These are phyloP conservation scores for Drosophila ambigua DNA, from an alignment of 1,140 invertebrate genomes.

Conservation along the genomic window DNA sequence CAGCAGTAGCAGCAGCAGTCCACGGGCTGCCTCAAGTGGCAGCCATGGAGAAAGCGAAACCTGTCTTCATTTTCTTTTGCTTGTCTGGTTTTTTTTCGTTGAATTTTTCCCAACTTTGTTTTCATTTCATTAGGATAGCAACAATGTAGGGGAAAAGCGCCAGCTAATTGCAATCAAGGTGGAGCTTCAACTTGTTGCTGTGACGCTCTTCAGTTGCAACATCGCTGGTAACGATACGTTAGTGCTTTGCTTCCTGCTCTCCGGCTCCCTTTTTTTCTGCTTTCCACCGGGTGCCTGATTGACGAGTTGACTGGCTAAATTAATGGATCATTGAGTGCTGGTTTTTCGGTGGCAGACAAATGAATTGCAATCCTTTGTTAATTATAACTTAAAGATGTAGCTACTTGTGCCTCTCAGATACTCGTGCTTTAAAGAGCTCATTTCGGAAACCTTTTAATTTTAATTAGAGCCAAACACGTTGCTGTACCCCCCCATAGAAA, in stretches of 20 bases:
- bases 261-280: slow-evolving; percentile 3
- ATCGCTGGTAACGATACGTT: background rate
- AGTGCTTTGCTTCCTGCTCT: background rate
- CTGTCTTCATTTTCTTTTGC: slow-evolving; percentile 21
- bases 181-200: slow-evolving; percentile 70
- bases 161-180: slow-evolving; percentile 79
- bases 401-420: slow-evolving; percentile 1
- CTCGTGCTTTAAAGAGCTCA: background rate
- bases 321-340: slow-evolving; percentile 52
- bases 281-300: slow-evolving; percentile 28
- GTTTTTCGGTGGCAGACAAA: background rate
- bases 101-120: slow-evolving; percentile 58
- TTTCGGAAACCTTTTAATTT: slow-evolving; percentile 50
- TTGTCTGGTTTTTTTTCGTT: slow-evolving; percentile 16
- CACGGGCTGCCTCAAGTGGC: slow-evolving; percentile 21
- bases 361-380: slow-evolving; percentile 14
- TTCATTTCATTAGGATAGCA: slow-evolving; percentile 70
- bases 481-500: slow-evolving; percentile 20
- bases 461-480: slow-evolving; percentile 52
- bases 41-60: slow-evolving; percentile 17
- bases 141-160: slow-evolving; percentile 62
- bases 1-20: background rate
- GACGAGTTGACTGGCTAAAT: slow-evolving; percentile 42
- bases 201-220: slow-evolving; percentile 17
- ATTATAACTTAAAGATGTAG: slow-evolving; percentile 19